These are phyloP conservation scores for Fregata magnificens DNA, from an alignment of 2,113 vertebrate genomes.

Conservation along the genomic window DNA sequence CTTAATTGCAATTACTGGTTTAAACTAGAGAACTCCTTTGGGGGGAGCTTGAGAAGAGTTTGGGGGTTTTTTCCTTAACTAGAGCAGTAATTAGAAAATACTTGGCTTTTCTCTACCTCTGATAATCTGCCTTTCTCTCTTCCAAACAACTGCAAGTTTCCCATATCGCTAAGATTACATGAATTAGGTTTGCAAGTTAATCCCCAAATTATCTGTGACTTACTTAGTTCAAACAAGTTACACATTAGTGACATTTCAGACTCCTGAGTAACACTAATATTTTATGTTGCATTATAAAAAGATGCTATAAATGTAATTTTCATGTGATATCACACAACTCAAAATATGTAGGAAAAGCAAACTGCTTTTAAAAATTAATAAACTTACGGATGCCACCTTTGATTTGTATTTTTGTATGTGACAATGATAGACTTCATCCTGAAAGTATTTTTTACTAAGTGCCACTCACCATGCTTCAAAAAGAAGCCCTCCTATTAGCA, in stretches of 20 bases:
- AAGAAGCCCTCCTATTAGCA: slow-evolving; percentile 16
- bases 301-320: neutral
- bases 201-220: neutral
- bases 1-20: slow-evolving; percentile 51
- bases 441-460: neutral
- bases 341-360: neutral
- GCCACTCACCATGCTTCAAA: neutral
- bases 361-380: neutral
- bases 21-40: slow-evolving; percentile 19
- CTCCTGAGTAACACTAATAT: neutral
- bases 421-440: neutral
- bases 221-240: neutral
- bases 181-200: neutral
- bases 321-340: neutral
- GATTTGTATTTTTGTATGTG: neutral
- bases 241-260: neutral
- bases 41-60: neutral
- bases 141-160: neutral
- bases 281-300: neutral
- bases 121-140: neutral
- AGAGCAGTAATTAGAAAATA: slow-evolving; percentile 11
- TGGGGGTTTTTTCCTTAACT: neutral
- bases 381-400: neutral
- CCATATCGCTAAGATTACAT: neutral
- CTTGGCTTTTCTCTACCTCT: neutral